Evolutionary conservation across 2,888 invertebrate genomes (phyloP).

Genomic region (Phortica magna): DNA sequence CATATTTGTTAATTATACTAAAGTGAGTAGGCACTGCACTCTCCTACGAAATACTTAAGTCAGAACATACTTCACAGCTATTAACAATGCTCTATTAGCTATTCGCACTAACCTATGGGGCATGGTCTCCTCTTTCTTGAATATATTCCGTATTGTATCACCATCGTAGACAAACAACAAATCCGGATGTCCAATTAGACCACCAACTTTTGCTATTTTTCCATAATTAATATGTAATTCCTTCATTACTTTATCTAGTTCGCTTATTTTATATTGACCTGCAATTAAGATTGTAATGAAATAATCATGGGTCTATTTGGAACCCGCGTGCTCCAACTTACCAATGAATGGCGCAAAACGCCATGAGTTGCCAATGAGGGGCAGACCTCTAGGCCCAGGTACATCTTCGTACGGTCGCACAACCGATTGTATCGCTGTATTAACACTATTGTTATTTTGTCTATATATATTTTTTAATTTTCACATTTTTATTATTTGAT

Average conservation of each 20-base stretch:
- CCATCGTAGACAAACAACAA: conserved; percentile 86
- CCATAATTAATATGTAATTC: conserved; percentile 80
- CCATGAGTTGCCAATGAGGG: conserved; percentile 89
- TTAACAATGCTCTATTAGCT: not conserved
- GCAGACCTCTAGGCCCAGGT: conserved; percentile 87
- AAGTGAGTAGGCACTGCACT: too few relatives aligned
- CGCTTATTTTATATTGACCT: conserved; percentile 81
- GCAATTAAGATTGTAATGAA: conserved; percentile 27
- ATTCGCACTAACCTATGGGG: conserved; percentile 80
- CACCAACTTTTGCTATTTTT: conserved; percentile 83
- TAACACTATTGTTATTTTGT: not conserved
- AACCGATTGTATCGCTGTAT: conserved; percentile 33
- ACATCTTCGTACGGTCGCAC: conserved; percentile 82
- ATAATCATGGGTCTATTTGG: not conserved
- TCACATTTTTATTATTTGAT: not conserved
- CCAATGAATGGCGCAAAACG: conserved; percentile 85
- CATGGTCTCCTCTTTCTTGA: conserved; percentile 84
- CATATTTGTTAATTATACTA: too few relatives aligned
- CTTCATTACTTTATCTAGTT: conserved; percentile 81
- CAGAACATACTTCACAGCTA: not conserved
- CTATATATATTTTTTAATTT: conserved; percentile 2
- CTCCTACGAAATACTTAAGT: too few relatives aligned
- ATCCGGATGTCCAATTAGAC: conserved; percentile 87
- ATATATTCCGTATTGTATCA: conserved; percentile 85
- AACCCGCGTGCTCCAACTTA: conserved; percentile 66